These are phyloP conservation scores for Strix uralensis DNA, from an alignment of 2,113 vertebrate genomes.

Conservation along the genomic window DNA sequence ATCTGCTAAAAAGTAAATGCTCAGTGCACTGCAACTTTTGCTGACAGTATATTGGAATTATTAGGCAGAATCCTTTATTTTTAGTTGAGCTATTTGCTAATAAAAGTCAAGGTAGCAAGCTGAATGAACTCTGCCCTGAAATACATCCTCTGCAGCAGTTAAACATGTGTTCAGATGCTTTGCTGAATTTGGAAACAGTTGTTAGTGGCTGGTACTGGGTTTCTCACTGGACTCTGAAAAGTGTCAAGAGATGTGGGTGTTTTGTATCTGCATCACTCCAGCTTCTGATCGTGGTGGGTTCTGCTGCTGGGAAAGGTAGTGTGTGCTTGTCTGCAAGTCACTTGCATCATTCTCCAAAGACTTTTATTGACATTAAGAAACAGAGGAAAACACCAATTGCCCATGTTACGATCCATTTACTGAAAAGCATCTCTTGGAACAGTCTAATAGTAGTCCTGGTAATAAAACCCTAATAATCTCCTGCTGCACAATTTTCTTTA, in stretches of 20 bases:
- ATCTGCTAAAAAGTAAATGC: background rate
- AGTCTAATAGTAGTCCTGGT: background rate
- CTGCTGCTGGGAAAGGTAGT: background rate
- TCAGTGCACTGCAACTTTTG: background rate
- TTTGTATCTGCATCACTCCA: fast-evolving
- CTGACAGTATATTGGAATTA: background rate
- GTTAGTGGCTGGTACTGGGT: background rate
- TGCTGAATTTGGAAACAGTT: background rate
- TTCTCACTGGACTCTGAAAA: background rate
- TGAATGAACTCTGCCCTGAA: background rate
- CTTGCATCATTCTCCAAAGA: background rate
- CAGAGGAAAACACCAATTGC: background rate
- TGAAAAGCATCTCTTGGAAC: background rate
- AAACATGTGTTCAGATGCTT: background rate
- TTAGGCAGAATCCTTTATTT: background rate
- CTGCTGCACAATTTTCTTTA: background rate
- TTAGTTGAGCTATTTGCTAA: background rate
- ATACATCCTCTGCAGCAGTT: background rate
- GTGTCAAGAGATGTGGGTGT: background rate
- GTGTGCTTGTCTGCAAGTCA: background rate
- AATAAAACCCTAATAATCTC: background rate
- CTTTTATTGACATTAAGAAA: background rate
- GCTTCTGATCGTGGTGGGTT: background rate
- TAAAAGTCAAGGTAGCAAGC: background rate
- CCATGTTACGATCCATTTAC: background rate